Evolutionary conservation across 1,140 invertebrate genomes (phyloP).

Genomic region (Sitophilus oryzae): DNA sequence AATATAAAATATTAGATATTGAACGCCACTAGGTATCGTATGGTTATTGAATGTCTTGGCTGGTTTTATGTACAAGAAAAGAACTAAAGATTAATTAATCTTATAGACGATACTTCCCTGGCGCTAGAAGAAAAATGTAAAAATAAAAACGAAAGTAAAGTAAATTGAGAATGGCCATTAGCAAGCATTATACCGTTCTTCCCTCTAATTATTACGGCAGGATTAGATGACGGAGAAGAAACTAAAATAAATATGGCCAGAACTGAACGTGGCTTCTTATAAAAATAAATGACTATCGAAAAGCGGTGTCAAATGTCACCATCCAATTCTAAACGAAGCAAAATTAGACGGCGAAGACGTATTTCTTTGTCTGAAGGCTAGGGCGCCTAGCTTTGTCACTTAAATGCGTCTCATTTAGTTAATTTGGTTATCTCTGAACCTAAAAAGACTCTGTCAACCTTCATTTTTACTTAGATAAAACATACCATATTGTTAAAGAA

Average conservation of each 20-base stretch:
- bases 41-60: too few species aligned
- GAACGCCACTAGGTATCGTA: too few species aligned
- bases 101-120: too few species aligned
- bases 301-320: constrained; percentile 4
- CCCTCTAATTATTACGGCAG: background rate
- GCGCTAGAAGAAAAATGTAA: background rate
- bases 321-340: background rate
- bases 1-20: too few species aligned
- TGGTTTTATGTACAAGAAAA: too few species aligned
- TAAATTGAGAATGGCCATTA: background rate
- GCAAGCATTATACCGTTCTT: background rate
- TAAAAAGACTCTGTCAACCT: background rate
- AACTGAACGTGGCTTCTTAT: background rate
- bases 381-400: constrained; percentile 3
- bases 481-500: background rate
- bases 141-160: background rate
- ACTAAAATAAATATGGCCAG: background rate
- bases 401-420: background rate
- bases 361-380: background rate
- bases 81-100: too few species aligned
- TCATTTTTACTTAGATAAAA: background rate
- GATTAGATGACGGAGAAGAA: background rate
- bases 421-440: constrained; percentile 1
- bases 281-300: constrained; percentile 6
- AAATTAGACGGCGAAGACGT: background rate